These are phyloP conservation scores for Hedya salicella DNA, from an alignment of 2,888 invertebrate species.

Conservation along the genomic window DNA sequence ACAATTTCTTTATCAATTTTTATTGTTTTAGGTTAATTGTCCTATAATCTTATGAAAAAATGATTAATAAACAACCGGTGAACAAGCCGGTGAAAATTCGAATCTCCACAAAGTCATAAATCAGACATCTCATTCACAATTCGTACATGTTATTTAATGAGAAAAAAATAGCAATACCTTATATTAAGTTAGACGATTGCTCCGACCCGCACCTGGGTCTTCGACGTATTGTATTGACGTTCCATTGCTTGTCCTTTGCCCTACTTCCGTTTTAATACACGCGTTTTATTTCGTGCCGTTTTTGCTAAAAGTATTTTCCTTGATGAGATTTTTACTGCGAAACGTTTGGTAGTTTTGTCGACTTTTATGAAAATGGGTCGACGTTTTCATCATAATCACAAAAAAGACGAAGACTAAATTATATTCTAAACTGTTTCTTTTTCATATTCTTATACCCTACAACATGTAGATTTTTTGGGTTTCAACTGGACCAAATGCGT, in stretches of 20 bases:
- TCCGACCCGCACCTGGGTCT: constrained; percentile 38
- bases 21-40: too few species aligned
- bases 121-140: too few species aligned
- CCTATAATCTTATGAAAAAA: too few species aligned
- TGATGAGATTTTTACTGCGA: neutral
- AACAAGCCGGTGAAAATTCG: too few species aligned
- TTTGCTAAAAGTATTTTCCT: constrained; percentile 3
- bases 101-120: too few species aligned
- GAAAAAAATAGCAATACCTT: constrained; percentile 23
- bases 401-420: neutral
- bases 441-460: too few species aligned
- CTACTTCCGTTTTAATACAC: constrained; percentile 27
- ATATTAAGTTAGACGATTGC: constrained; percentile 38
- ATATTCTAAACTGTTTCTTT: too few species aligned
- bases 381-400: too few species aligned
- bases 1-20: too few species aligned
- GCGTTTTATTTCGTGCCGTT: constrained; percentile 15
- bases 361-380: neutral
- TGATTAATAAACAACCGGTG: too few species aligned
- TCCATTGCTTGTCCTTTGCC: constrained; percentile 36
- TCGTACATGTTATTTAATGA: neutral
- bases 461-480: too few species aligned
- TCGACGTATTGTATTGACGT: constrained; percentile 32
- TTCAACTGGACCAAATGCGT: too few species aligned
- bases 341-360: neutral